Evolutionary conservation across 2,113 vertebrate species (phyloP), one percentile per base, ranked within the genome.

Genomic region (Erinaceus europaeus): DNA sequence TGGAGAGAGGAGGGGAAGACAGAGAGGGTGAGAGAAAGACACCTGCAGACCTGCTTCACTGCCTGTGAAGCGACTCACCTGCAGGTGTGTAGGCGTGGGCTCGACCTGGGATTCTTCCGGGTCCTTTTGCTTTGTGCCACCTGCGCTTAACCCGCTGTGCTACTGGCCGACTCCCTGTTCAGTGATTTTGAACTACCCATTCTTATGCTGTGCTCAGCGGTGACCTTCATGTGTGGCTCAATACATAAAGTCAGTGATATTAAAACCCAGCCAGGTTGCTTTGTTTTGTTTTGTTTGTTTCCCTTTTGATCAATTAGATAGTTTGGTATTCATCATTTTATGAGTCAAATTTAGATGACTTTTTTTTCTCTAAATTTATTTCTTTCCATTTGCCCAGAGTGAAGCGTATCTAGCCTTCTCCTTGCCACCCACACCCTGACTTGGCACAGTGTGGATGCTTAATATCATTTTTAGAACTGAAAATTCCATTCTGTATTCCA

Each of bases 401-500:
- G 18, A 67, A 81, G 67, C 36, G 40, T 86, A 80, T 53, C n/a
- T 88, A 76, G 25, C 50, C 44, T 14, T 62, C 34, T 90, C 29
- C 34, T 68, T 86, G 36, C 59, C 76, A 92, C 61, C 62, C 76
- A 72, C 20, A 9, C 38, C 53, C 32, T 76, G 38, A 4, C 25
- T 84, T 62, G 62, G 44, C 27, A 20, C 61, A 88, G 67, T 44
- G n/a, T 34, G 34, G 32, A 53, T 78, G 29, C 40, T 59, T 64
- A 90, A 78, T 93, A 57, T 69, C 71, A 91, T 81, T 87, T 86
- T 94, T 74, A 87, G 57, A 92, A 85, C 52, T 52, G 71, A 59
- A 85, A 90, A 93, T 90, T 69, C 57, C n/a, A 74, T 84, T 92
- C n/a, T 46, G 21, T 1, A 7, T 78, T 82, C 78, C 52, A n/a